Evolutionary conservation across 2,113 vertebrate species (phyloP).

Genomic region (Myiozetetes cayanensis): DNA sequence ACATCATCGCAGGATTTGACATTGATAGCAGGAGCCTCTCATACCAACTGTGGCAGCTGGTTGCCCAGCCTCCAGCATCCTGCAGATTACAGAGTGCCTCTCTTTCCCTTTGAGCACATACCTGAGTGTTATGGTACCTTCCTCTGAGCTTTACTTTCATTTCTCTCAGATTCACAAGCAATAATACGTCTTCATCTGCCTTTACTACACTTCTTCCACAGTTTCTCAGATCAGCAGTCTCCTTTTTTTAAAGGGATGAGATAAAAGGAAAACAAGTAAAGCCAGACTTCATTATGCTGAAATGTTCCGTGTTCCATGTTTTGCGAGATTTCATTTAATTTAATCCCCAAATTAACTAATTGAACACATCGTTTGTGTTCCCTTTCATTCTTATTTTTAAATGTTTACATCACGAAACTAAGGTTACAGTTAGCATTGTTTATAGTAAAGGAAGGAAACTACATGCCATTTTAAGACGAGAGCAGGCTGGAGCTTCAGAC

Average conservation of each 20-base stretch:
- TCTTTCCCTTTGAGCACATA: neutral
- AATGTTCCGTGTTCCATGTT: neutral
- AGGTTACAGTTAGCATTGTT: conserved; percentile 53
- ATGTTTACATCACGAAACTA: conserved; percentile 48
- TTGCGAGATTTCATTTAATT: conserved; percentile 9
- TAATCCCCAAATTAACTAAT: conserved; percentile 24
- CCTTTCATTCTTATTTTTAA: conserved; percentile 49
- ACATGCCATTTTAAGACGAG: conserved; percentile 5
- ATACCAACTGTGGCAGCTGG: neutral
- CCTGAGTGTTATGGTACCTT: neutral
- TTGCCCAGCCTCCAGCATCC: neutral
- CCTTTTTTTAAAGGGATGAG: neutral
- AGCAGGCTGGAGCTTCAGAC: conserved; percentile 7
- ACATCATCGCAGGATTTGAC: neutral
- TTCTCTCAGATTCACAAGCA: neutral
- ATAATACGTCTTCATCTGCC: neutral
- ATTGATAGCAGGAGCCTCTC: neutral
- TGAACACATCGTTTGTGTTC: conserved; percentile 10
- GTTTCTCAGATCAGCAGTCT: neutral
- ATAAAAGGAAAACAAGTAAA: neutral
- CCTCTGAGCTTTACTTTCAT: neutral
- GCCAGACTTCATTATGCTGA: neutral
- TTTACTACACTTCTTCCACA: neutral
- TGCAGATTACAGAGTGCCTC: neutral
- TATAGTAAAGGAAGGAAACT: conserved; percentile 60